Base-by-base conservation (phyloP, 2,888 invertebrate species). In the Phrixothrix hirtus region DNA sequence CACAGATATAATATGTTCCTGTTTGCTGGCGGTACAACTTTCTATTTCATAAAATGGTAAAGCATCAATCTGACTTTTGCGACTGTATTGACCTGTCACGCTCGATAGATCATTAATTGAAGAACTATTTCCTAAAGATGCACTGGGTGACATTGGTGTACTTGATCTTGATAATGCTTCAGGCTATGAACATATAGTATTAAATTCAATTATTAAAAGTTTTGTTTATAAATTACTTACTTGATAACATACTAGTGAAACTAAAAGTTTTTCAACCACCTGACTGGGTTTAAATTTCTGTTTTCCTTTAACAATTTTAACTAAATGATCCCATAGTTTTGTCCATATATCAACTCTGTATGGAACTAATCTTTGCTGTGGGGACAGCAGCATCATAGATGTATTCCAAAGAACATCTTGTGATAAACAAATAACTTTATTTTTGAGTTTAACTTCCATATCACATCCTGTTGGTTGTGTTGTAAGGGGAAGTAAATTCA, bases 1-100 rank as follows among this genome's bases (percentile, higher is more conserved):
- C 71, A 92, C 92, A 5, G 92, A 91, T 30, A 92, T 88, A 29
- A 92, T 86, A 70, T 92, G 92, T 66, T 92, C 92, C 74, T 92
- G 91, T 65, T 89, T 89, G 64, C 90, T 90, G 9, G 92, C 92
- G 1, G 92, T 92, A 70, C 92, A 92, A 29, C 87, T 87, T 74
- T 92, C 92, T 9, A 86, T 79, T 74, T 92, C 92, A 53, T 86
- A 80, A 76, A 92, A 92, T 0, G 92, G 92, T 63, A 92, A 75
- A 50, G 81, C 72, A 66, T 86, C 86, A 16, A 67, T 64, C 56
- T 72, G 71, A 54, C 76, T 78, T 71, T 70, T 72, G 64, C 63
- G 73, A 12, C 74, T 76, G 51, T 71, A 73, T 29, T 80, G 79
- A 43, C 76, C 77, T 36, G 75, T 73, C 21, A 76, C 76, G 1